phyloP scores from a whole-genome alignment of 2,888 invertebrate genomes.

The Achlya flavicornis region DNA sequence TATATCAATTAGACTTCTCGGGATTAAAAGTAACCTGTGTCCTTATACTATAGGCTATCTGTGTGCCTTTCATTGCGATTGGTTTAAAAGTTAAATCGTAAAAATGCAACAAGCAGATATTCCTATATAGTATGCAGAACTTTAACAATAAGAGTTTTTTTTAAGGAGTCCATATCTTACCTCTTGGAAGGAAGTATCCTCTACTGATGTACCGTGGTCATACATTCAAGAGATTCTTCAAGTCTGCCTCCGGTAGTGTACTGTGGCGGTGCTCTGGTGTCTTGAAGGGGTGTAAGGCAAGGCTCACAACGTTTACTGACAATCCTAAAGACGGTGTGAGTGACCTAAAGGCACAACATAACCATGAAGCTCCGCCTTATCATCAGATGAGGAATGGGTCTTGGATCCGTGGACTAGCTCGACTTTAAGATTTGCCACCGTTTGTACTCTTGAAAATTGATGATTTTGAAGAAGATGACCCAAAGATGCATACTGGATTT shows the following conservation, averaged over 20 bases:
- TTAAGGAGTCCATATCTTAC: neutral
- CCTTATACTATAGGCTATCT: too few species aligned
- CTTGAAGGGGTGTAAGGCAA: conserved; percentile 17
- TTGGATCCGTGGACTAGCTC: neutral
- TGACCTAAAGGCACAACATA: conserved; percentile 19
- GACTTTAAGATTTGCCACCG: neutral
- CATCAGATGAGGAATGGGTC: neutral
- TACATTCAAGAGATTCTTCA: neutral
- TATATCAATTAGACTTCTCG: too few species aligned
- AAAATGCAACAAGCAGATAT: too few species aligned
- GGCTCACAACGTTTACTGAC: conserved; percentile 7
- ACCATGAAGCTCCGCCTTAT: neutral
- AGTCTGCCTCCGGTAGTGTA: neutral
- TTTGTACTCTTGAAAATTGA: neutral
- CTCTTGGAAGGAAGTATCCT: neutral
- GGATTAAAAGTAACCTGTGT: too few species aligned
- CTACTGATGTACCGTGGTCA: neutral
- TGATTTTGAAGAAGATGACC: too few species aligned
- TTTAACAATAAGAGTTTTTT: neutral
- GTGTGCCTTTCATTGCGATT: too few species aligned
- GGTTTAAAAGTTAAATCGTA: too few species aligned
- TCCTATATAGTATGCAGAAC: too few species aligned
- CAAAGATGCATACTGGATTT: too few species aligned
- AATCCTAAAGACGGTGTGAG: conserved; percentile 13
- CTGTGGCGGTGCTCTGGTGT: neutral